Conservation (phyloP, 2,797 vertebrate genomes). For the Allenopithecus nigroviridis region DNA sequence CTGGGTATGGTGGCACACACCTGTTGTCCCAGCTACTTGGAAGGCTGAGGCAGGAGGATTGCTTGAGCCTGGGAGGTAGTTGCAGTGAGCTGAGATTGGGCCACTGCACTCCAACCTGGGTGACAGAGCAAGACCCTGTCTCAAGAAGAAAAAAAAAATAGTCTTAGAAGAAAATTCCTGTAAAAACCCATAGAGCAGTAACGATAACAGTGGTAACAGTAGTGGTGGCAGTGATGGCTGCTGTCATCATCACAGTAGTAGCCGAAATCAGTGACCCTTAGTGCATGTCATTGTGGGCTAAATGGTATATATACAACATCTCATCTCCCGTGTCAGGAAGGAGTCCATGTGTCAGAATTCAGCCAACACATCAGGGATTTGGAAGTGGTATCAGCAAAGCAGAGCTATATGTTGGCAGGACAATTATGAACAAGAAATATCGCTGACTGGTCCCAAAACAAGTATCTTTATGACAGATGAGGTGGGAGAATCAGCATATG, state of each 20-base stretch:
- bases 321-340: neutral
- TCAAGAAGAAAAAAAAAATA: neutral
- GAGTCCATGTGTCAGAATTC: neutral
- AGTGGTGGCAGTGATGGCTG: neutral
- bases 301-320: neutral
- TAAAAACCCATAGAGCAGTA: neutral
- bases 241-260: fast-evolving
- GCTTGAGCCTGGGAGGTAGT: neutral
- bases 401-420: slow-evolving; percentile 48
- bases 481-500: slow-evolving; percentile 50
- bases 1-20: neutral
- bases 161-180: neutral
- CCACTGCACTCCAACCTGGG: neutral
- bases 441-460: slow-evolving; percentile 65
- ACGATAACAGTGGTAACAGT: fast-evolving
- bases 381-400: slow-evolving; percentile 24
- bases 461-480: slow-evolving; percentile 47
- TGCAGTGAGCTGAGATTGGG: neutral
- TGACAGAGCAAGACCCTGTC: neutral
- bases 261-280: neutral
- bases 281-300: neutral
- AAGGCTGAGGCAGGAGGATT: neutral
- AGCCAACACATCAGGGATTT: slow-evolving; percentile 57
- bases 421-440: slow-evolving; percentile 61
- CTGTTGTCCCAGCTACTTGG: neutral